Evolutionary conservation across 2,888 invertebrate genomes (phyloP).

Genomic region (Epistrophe grossulariae): DNA sequence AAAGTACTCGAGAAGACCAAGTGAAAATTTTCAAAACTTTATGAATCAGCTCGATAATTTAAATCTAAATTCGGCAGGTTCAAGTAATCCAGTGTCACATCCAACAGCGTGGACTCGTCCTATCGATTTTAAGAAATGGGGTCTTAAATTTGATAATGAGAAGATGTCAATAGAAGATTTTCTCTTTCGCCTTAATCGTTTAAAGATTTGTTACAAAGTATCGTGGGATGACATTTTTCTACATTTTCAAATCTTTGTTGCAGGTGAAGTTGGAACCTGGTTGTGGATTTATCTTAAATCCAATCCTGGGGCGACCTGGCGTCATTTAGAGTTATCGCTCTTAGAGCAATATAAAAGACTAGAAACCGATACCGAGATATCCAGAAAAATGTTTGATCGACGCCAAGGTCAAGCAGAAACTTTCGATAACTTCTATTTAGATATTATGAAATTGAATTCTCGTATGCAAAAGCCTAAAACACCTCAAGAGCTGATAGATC

Average conservation of each 20-base stretch:
- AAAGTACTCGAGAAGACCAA: not conserved
- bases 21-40: not conserved
- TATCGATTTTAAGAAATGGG: constrained; percentile 5
- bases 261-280: not conserved
- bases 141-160: not conserved
- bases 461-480: not conserved
- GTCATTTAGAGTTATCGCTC: constrained; percentile 1
- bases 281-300: not conserved
- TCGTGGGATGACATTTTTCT: constrained; percentile 1
- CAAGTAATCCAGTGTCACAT: not conserved
- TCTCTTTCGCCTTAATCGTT: not conserved
- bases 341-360: not conserved
- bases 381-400: too few relatives aligned
- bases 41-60: not conserved
- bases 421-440: not conserved
- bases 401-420: too few relatives aligned
- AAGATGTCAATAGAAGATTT: not conserved
- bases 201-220: not conserved
- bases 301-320: not conserved
- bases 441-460: not conserved
- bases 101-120: not conserved
- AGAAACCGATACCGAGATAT: too few relatives aligned
- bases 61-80: not conserved
- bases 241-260: not conserved
- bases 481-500: not conserved